Evolutionary conservation across 2,113 vertebrate species (phyloP), one percentile per base, ranked within the genome.

Genomic region (Sinocyclocheilus grahami): DNA sequence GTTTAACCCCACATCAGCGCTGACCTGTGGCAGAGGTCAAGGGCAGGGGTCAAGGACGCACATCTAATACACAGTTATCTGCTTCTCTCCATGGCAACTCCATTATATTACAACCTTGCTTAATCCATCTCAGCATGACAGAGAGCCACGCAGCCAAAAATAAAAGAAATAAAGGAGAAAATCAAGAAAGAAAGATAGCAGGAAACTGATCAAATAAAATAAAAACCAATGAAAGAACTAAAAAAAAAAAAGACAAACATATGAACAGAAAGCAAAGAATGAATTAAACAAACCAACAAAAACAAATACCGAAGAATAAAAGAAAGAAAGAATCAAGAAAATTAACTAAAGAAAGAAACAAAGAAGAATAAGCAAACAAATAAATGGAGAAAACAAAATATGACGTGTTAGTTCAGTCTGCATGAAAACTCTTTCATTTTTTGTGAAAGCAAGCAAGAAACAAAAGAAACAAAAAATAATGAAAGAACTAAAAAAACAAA

Each of bases 41-140:
- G 79, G 16, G 48, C 2, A 72, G 48, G 37, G 67, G 65, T 83
- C 65, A 83, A 83, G 81, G 81, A 72, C 65, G n/a, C 65, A 18
- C 7, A 60, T 63, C 33, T 79, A 12, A 78, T 5, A 78, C 14
- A 14, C 75, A 33, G 75, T 24, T 53, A 78, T 60, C 63, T 6
- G 18, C 63, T 69, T 18, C 65, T 83, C 48, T 55, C 82, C 30
- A 58, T 2, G 1, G 42, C 5, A 13, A 48, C 11, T 48, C 18
- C 12, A 22, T 46, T 75, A 24, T 48, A 27, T 16, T 48, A 48
- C 13, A 51, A 77, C 42, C 74, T 77, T 27, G n/a, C n/a, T 51
- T 24, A 51, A 76, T 27, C 20, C 46, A 76, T 76, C 46, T 46
- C 74, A 76, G 39, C n/a, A 76, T 76, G 74, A 78, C 24, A 18